phyloP scores from a whole-genome alignment of 2,113 vertebrate species.

The Chinchilla lanigera region DNA sequence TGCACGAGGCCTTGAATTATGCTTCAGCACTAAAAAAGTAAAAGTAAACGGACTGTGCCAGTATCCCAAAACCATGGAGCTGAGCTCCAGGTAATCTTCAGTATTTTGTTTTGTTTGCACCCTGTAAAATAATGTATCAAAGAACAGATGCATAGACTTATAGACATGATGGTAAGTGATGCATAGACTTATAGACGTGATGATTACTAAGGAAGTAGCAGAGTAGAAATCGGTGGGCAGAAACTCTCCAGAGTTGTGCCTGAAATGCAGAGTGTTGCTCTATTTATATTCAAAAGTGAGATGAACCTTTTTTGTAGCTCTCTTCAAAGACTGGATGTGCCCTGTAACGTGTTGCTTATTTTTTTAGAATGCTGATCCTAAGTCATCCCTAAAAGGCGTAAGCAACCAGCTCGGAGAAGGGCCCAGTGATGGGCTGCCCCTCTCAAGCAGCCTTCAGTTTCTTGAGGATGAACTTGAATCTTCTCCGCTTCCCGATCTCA shows the following conservation, averaged over 20 bases:
- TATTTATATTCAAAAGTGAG: background rate
- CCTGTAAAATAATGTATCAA: conserved; percentile 42
- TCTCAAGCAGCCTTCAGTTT: conserved; percentile 96
- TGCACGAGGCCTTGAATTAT: background rate
- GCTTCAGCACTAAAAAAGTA: background rate
- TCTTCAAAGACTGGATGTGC: background rate
- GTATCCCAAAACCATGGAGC: conserved; percentile 17
- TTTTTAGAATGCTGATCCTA: conserved; percentile 89
- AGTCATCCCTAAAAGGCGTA: conserved; percentile 93
- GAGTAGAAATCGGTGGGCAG: background rate
- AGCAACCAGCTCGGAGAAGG: conserved; percentile 92
- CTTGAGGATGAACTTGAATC: conserved; percentile 96
- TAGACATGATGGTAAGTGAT: background rate
- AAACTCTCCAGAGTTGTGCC: background rate
- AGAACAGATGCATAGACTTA: background rate
- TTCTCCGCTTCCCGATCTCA: conserved; percentile 93
- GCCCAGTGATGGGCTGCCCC: conserved; percentile 92
- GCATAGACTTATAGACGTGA: background rate
- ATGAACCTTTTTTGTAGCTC: background rate
- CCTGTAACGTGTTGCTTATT: conserved; percentile 58
- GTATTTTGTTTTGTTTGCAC: background rate
- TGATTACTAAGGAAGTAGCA: background rate
- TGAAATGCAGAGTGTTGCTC: background rate
- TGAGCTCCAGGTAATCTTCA: background rate
- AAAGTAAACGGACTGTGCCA: background rate